Base-by-base conservation (phyloP, 2,888 invertebrate genomes). In the Zygothrica quintamaculata region DNA sequence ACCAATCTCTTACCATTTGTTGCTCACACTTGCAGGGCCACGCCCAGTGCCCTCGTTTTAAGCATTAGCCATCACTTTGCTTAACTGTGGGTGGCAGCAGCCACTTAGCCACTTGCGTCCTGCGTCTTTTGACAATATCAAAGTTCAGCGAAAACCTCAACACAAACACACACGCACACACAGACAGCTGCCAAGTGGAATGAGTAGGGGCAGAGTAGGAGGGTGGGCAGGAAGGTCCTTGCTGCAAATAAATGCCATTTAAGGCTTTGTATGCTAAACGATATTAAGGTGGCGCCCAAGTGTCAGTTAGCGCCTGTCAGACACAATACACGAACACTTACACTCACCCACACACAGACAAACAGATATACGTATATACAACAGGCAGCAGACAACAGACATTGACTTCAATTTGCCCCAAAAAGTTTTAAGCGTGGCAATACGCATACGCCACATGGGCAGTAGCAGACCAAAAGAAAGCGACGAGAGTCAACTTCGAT, bases 281-380 rank as follows among this genome's bases (percentile, higher is more conserved):
- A 74, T 84, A 75, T 85, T 82, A 84, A 74, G 75, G 66, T 69
- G 59, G 69, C 77, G 74, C 78, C 71, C 84, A 68, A 85, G 77
- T 82, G 82, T 76, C 80, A 74, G 86, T 84, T 84, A 80, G 60
- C 76, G 84, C 68, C 78, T 84, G 82, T 80, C 84, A 80, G 70
- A 68, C 66, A 61, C 75, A 73, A 74, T 52, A 62, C 44, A 22
- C 46, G 3, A 16, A 13, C 29, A 13, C 42, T 22, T 11, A 15
- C 3, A n/a, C 29, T 1, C 29, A 29, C n/a, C 3, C 29, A 44
- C n/a, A 15, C 5, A 37, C 22, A 56, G n/a, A 37, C 43, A 39
- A 18, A 43, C 26, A 3, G 61, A 3, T 12, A 39, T n/a, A 39
- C 65, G 36, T 39, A 22, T 5, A 22, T 5, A 22, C 18, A 22